Evolutionary conservation across 1,140 invertebrate genomes (phyloP), one percentile per base, ranked within the genome.

Genomic region (Papilio helenus): DNA sequence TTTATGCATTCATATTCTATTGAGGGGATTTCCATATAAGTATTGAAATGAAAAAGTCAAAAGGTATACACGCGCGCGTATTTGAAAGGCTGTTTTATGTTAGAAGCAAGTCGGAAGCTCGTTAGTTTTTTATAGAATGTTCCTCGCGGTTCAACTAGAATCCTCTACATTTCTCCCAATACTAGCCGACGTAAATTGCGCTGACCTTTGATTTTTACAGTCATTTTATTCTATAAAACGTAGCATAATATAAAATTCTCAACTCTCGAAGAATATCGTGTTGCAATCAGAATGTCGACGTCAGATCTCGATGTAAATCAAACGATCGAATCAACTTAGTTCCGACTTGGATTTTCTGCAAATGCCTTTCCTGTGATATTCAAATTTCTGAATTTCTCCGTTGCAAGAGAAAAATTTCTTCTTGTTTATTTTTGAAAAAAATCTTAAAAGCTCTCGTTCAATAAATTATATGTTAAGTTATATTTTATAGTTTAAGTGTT

Each of bases 41-140:
- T 65, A 65, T 65, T 65, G 61, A 65, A 65, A 65, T 65, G 61
- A 65, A 26, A 65, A 65, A 65, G 26, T 68, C 61, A 29, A 29
- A 68, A 68, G 23, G 61, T 68, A 29, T 3, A 29, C 23, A 68
- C 23, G 26, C 14, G 61, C 26, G 61, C 61, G 3, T 26, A 16
- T 68, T 16, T 68, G 26, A 68, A 68, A 68, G 61, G 61, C 61
- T 29, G 61, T 68, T 68, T 68, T 68, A 68, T 68, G 12, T 68
- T 68, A 29, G 23, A 65, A 65, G 4, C 61, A 26, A 68, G 61
- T 29, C 26, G 14, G 14, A 29, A 68, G 61, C 61, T 68, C 61
- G 26, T 68, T 68, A 68, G 29, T 23, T 68, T 68, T 68, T 68
- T 68, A 68, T 68, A 34, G 58, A 68, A 68, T 68, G 26, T 68